Evolutionary conservation across 35 echinoderm and acorn worm genomes (phyloP).

Genomic region (Patiria miniata): DNA sequence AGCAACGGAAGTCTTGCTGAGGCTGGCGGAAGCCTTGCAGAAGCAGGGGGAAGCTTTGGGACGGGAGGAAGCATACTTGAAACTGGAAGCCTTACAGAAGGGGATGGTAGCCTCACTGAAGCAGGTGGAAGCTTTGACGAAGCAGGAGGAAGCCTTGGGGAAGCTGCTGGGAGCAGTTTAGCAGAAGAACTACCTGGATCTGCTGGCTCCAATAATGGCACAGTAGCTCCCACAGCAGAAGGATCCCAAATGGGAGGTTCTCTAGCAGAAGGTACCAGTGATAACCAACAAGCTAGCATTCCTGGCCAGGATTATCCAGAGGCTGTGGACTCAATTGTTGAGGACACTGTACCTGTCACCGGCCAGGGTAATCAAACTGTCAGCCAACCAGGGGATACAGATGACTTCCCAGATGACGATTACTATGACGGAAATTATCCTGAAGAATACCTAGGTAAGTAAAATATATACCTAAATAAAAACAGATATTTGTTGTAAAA

Average conservation of each 20-base stretch:
- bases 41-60: neutral
- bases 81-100: neutral
- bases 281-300: neutral
- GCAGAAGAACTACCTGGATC: neutral
- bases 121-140: neutral
- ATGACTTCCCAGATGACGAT: neutral
- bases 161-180: neutral
- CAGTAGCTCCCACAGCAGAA: no score
- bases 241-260: neutral
- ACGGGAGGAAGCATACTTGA: no score
- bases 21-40: neutral
- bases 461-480: no score
- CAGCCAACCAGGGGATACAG: neutral
- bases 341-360: neutral
- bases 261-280: neutral
- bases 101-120: neutral
- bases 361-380: neutral
- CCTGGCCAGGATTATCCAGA: neutral
- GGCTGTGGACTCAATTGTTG: neutral
- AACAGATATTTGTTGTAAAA: no score
- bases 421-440: constrained; percentile 17
- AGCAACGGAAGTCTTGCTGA: neutral
- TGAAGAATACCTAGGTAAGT: constrained; percentile 23
- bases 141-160: neutral
- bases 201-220: neutral